Evolutionary conservation across 2,797 vertebrate genomes (phyloP), one percentile per base, ranked within the genome.

Genomic region (Heliangelus exortis): DNA sequence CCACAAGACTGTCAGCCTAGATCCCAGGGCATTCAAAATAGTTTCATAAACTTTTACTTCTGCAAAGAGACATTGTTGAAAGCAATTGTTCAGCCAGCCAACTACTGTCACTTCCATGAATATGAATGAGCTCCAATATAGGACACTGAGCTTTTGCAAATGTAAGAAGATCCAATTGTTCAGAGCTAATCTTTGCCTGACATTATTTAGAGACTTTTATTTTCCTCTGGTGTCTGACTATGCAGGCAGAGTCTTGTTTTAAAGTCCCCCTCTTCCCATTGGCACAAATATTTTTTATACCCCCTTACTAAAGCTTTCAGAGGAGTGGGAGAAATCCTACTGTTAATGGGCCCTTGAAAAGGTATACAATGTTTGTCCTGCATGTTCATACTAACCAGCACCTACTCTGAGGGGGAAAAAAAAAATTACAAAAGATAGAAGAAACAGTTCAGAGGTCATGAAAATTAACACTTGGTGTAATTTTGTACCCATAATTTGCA

Each of bases 71-170:
- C 84, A 45, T 9, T 85, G 88, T 78, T 79, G 90, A 81, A 94
- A 90, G 81, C 69, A 55, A 89, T 87, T 78, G 74, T 96, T 96
- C 92, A 92, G 67, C 50, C 84, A 95, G 84, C 72, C 92, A 97
- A 72, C 87, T 90, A 48, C 78, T 82, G 87, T 87, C 90, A 87
- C 75, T 94, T 65, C 81, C 92, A 91, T 89, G 83, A 95, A 96
- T 89, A 93, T 87, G 87, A 97, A 94, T 94, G 90, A 96, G 91
- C 62, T 93, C 80, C 73, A 87, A 87, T 80, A 94, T 58, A 95
- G 88, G 94, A 90, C 95, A 92, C 57, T 6, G 39, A 95, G 74
- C 43, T 93, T 96, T 86, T 85, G 51, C 86, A 96, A 84, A 93
- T 58, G 31, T 34, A 89, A 59, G 83, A 91, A 80, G 59, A 90